Percentiles rank a stretch among this genome's conserved stretches.
Evolutionary conservation across 2,888 invertebrate species (phyloP).

Genomic region (Apamea monoglypha): DNA sequence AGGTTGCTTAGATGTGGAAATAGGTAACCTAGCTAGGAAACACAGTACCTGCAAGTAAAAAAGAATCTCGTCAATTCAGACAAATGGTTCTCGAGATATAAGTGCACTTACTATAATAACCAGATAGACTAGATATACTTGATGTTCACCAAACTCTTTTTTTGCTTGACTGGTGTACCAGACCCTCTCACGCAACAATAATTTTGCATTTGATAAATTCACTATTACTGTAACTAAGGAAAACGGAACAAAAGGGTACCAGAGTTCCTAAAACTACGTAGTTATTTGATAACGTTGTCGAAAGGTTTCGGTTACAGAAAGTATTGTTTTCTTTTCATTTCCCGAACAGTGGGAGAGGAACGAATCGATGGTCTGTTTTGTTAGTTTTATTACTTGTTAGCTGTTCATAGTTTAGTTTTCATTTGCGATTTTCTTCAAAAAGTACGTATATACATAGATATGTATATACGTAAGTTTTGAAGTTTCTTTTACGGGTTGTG

Average conservation of each 20-base stretch:
- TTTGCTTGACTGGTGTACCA: neutral
- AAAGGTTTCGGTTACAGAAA: neutral
- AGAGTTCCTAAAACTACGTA: too few relatives aligned
- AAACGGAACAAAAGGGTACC: neutral
- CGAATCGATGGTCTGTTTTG: neutral
- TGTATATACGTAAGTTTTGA: neutral
- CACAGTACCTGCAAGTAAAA: neutral
- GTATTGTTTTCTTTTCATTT: slow-evolving; percentile 15
- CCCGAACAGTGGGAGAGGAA: neutral
- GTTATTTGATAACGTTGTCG: neutral
- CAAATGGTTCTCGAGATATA: neutral
- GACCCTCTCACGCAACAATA: neutral
- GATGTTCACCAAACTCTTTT: neutral
- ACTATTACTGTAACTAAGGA: neutral
- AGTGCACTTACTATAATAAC: neutral
- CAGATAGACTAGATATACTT: neutral
- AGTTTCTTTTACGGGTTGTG: neutral
- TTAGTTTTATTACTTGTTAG: slow-evolving; percentile 2
- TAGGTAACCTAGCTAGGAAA: neutral
- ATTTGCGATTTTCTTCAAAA: too few relatives aligned
- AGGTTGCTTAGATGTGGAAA: neutral
- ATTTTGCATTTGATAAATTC: neutral
- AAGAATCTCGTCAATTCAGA: neutral
- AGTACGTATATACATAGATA: too few relatives aligned
- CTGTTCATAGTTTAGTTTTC: neutral